Evolutionary conservation across 2,888 invertebrate genomes (phyloP), one percentile per base, ranked within the genome.

Genomic region (Volucella inflata): DNA sequence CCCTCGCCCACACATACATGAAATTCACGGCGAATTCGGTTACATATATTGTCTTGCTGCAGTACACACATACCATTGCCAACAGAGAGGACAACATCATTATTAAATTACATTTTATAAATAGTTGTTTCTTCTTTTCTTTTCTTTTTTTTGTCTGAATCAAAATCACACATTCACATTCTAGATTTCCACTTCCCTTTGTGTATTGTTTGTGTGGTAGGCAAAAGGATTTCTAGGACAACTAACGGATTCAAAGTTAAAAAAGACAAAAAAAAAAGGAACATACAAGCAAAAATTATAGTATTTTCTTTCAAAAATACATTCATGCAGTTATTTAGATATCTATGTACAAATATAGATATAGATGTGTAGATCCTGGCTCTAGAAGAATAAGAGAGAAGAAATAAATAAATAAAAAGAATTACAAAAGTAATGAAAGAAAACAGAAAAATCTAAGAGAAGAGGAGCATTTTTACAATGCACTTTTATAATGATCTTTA

Each of bases 401-500:
- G 8, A 55, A 38, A 17, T 16, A 11, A 38, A 21, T 30, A 0
- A 44, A 10, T 65, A 51, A 65, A 57, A 16, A 36, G 11, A 67
- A 36, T 16, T 8, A 14, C 17, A 11, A 60, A 1, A 68, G 40
- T 62, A 50, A 44, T 38, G 50, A 57, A 30, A 6, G 9, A 14
- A 16, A 8, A 40, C 17, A n/a, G 11, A 64, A 64, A 21, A 38
- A 64, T 55, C 30, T 59, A 42, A 46, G 38, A 75, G 70, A 57
- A 78, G 67, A 70, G 74, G 46, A 65, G 79, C 51, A 71, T 65
- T 84, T 76, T 79, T 79, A 71, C 84, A 79, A 78, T 84, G 79
- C 78, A 76, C 62, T 84, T 84, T 79, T 71, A 59, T 84, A 79
- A 79, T 71, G 79, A 79, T 79, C 75, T 84, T 79, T 75, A 71